phyloP scores from a whole-genome alignment of 2,113 vertebrate species.

The Eulemur rufifrons region DNA sequence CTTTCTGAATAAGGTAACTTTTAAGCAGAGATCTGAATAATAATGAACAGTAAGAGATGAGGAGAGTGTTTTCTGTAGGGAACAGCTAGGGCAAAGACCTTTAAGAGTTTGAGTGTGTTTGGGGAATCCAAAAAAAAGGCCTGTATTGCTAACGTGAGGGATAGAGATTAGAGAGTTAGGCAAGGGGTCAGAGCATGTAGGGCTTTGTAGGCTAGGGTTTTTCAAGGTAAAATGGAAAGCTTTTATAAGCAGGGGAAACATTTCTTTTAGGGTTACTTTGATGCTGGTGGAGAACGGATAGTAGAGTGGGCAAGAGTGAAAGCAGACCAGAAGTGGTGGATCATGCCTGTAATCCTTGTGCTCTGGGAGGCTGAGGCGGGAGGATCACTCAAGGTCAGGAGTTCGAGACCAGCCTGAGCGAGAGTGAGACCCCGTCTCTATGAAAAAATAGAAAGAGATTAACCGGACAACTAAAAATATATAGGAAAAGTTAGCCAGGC shows the following conservation, averaged over 20 bases:
- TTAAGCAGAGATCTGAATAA: conserved; percentile 44
- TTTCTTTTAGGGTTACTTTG: neutral
- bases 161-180: neutral
- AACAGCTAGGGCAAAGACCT: neutral
- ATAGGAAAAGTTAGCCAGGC: too few species aligned
- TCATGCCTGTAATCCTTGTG: too few species aligned
- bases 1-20: conserved; percentile 36
- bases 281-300: neutral
- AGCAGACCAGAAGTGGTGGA: neutral
- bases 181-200: neutral
- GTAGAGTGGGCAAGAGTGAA: neutral
- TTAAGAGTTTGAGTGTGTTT: neutral
- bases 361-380: too few species aligned
- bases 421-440: too few species aligned
- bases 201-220: neutral
- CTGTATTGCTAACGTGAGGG: neutral
- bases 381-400: too few species aligned
- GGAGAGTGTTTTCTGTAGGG: neutral
- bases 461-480: too few species aligned
- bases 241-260: neutral
- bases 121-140: neutral
- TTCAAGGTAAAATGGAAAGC: conserved; percentile 30
- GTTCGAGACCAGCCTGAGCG: too few species aligned
- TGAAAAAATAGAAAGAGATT: too few species aligned
- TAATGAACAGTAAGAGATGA: neutral